Base-by-base conservation (phyloP, 1,140 invertebrate species). In the Apis dorsata region DNA sequence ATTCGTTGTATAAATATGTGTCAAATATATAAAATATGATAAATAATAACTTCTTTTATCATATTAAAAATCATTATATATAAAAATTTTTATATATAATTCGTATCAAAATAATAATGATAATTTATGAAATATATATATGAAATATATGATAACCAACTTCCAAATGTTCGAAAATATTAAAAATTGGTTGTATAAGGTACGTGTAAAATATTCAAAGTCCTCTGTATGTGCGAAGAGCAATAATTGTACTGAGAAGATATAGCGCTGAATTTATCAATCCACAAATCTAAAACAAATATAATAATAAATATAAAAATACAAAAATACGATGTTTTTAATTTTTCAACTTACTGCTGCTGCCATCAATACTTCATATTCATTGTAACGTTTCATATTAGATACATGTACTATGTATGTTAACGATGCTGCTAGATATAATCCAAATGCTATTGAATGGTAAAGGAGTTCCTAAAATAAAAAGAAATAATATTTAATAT, bases 381-480 rank as follows among this genome's bases (percentile, higher is more conserved):
- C 92, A 71, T 94, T 94, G n/a, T 87, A 86, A 49, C 90, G 90
- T 72, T 93, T 93, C 75, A 92, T 90, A 57, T 94, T 91, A 85
- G 95, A 95, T 0, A 95, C 94, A 89, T 96, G 94, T 55, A 96
- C 94, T 15, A 97, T 86, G 21, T 97, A 94, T 4, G 94, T 95
- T 34, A 96, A 91, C 9, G 96, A 96, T 0, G 96, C 96, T 63
- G 95, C 94, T 59, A 98, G 90, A 60, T 97, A 95, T 55, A 97
- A 90, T 66, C 96, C 93, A 87, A 95, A 96, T 19, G 96, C 97
- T 65, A 97, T 92, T 5, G 95, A 94, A 85, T 98, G 97, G 89
- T 97, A 98, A 55, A 97, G 95, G 49, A 97, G 94, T 94, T 97
- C 97, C 97, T 97, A 92, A 49, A 95, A 95, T 12, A 60, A 70